phyloP scores from a whole-genome alignment of 2,888 invertebrate species.

The Eremobia ochroleuca region DNA sequence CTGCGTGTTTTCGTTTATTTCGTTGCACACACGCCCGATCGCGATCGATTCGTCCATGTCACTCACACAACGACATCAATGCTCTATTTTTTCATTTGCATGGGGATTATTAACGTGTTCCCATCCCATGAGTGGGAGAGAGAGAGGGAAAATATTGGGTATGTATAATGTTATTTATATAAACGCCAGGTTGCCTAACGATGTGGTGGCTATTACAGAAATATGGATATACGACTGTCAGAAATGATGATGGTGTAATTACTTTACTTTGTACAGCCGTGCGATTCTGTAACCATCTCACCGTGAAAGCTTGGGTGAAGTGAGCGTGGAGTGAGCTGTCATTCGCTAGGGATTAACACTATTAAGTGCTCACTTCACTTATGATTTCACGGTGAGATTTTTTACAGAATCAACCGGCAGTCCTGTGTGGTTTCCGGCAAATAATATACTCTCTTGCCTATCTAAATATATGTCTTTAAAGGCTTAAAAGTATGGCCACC shows the following conservation, averaged over 20 bases:
- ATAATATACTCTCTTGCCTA: background rate
- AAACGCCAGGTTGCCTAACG: conserved; percentile 8
- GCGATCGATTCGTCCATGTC: conserved; percentile 80
- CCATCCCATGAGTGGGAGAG: conserved; percentile 35
- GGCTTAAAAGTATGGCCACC: background rate
- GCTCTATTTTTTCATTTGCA: conserved; percentile 67
- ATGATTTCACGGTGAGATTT: too few relatives aligned
- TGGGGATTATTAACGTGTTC: conserved; percentile 62
- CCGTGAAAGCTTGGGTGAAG: too few relatives aligned
- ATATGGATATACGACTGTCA: background rate
- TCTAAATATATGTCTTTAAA: background rate
- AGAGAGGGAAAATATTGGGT: conserved; percentile 36
- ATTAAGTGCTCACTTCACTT: too few relatives aligned
- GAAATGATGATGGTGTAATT: conserved; percentile 23
- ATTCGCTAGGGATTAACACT: too few relatives aligned
- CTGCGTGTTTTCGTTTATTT: conserved; percentile 88
- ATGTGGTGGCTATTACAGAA: conserved; percentile 13
- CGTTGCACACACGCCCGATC: conserved; percentile 84
- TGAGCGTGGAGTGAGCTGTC: too few relatives aligned
- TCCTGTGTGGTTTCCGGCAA: background rate
- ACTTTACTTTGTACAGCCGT: background rate
- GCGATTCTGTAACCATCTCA: too few relatives aligned
- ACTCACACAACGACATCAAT: conserved; percentile 61
- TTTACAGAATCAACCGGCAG: too few relatives aligned
- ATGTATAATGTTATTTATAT: conserved; percentile 55